phyloP scores from a whole-genome alignment of 2,113 vertebrate genomes.

The Xerus inauris region DNA sequence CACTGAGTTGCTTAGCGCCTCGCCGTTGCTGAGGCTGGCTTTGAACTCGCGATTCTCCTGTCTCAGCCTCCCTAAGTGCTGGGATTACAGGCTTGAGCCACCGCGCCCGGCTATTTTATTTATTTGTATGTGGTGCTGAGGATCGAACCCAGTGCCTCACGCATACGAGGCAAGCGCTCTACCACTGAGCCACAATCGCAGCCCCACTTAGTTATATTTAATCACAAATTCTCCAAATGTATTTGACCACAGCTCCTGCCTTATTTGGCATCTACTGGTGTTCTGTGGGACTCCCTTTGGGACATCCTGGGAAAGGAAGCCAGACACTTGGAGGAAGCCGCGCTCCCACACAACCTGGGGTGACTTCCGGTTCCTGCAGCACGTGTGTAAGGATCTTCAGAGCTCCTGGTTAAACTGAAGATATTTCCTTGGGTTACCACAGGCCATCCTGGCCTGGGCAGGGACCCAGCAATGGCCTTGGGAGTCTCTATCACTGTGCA shows the following conservation, averaged over 20 bases:
- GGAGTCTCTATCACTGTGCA: not conserved
- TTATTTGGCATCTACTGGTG: not conserved
- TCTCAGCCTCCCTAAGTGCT: too few species aligned
- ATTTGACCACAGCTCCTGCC: not conserved
- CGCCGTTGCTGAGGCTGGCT: too few species aligned
- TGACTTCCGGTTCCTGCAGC: not conserved
- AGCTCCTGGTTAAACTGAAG: not conserved
- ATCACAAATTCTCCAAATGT: not conserved
- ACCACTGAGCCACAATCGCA: too few species aligned
- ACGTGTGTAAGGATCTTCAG: not conserved
- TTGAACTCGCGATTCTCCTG: too few species aligned
- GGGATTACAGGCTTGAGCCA: too few species aligned
- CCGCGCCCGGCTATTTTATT: too few species aligned
- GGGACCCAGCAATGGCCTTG: not conserved
- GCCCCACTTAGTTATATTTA: not conserved
- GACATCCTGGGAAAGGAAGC: not conserved
- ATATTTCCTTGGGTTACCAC: not conserved
- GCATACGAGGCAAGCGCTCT: too few species aligned
- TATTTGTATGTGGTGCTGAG: too few species aligned
- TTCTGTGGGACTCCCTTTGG: not conserved
- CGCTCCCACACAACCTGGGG: not conserved
- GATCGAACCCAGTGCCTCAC: too few species aligned
- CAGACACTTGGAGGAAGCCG: not conserved
- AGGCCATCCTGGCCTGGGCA: not conserved
- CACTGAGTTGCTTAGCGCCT: too few species aligned